Conservation (phyloP, 2,797 vertebrate genomes). For the Cirrhinus mrigala region DNA sequence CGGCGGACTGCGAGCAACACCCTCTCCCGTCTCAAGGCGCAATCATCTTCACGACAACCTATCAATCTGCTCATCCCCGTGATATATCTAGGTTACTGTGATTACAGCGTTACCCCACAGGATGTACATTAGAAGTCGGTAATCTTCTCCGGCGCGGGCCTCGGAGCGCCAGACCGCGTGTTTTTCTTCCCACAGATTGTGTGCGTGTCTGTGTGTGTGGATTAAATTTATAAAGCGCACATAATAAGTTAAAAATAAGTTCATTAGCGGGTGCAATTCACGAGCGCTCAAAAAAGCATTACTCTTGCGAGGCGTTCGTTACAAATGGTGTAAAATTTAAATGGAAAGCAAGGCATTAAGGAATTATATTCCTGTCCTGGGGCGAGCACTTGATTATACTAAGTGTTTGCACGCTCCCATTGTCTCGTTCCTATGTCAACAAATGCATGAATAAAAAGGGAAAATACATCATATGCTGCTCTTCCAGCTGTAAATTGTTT, state of each 20-base stretch:
- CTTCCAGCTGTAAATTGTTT: constrained; percentile 62
- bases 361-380: constrained; percentile 64
- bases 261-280: constrained; percentile 68
- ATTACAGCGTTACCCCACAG: constrained; percentile 28
- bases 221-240: constrained; percentile 65
- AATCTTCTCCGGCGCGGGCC: constrained; percentile 23
- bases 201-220: constrained; percentile 39
- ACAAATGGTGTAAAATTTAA: constrained; percentile 70
- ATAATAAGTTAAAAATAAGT: constrained; percentile 65
- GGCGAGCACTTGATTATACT: constrained; percentile 64
- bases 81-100: constrained; percentile 37
- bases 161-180: background rate
- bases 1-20: background rate
- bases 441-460: constrained; percentile 67
- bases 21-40: constrained; percentile 28
- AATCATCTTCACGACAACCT: constrained; percentile 38
- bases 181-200: constrained; percentile 44
- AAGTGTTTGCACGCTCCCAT: constrained; percentile 64
- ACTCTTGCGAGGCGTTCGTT: constrained; percentile 67
- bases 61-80: constrained; percentile 41
- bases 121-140: constrained; percentile 26
- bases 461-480: constrained; percentile 64
- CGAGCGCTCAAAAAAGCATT: constrained; percentile 70
- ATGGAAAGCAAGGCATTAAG: constrained; percentile 63
- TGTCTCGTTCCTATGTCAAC: constrained; percentile 65